phyloP scores from a whole-genome alignment of 2,797 vertebrate species.

The Leontocebus nigricollis region DNA sequence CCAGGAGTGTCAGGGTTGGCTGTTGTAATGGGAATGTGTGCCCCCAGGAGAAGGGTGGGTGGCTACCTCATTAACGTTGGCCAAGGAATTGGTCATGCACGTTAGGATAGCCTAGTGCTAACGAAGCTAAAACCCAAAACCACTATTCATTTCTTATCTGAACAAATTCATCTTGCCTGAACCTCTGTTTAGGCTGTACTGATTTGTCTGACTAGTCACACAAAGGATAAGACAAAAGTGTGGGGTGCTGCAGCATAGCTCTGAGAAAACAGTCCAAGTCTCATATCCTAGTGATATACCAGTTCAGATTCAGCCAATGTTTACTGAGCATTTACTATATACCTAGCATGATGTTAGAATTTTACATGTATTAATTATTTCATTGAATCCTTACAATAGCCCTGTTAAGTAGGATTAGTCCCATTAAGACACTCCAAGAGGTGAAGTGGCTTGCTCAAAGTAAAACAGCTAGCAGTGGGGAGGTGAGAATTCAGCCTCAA shows the following conservation, averaged over 20 bases:
- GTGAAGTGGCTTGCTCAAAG: conserved; percentile 35
- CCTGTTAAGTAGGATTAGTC: conserved; percentile 31
- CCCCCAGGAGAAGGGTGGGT: background rate
- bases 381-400: background rate
- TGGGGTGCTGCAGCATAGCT: background rate
- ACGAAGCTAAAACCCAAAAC: background rate
- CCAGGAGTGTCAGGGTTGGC: background rate
- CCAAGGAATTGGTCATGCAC: background rate
- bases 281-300: background rate
- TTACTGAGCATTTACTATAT: conserved; percentile 19
- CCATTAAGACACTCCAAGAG: conserved; percentile 20
- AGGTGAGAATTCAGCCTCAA: conserved; percentile 27
- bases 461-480: conserved; percentile 33
- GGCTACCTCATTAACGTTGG: background rate
- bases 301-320: conserved; percentile 20
- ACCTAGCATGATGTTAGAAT: background rate
- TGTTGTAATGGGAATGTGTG: background rate
- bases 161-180: conserved; percentile 15
- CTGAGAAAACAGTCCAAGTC: background rate
- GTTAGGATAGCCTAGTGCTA: background rate
- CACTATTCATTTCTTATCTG: background rate
- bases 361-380: background rate
- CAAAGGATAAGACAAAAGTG: conserved; percentile 4
- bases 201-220: background rate
- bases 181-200: background rate